Base-by-base conservation (phyloP, 2,888 invertebrate genomes). In the Himalopsyche japonica region DNA sequence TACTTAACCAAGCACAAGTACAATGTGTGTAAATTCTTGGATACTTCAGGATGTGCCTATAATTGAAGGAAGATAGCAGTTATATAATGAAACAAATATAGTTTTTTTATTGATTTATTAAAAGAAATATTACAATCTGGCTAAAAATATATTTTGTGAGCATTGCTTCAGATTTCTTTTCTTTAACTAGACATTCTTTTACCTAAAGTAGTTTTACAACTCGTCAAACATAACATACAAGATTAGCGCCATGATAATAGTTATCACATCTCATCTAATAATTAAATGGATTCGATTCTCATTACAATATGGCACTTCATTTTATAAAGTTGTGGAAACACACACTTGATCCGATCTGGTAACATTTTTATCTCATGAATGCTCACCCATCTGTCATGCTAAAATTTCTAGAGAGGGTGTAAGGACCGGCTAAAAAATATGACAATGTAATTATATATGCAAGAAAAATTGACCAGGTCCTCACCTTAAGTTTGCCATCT, bases 141-240 rank as follows among this genome's bases (percentile, higher is more conserved):
- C 77, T 49, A 78, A 82, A 70, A 82, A 82, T 82, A 82, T 78
- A 82, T 37, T 82, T 47, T 49, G 78, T 82, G 77, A 82, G 82
- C 82, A 82, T 37, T 82, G 82, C 82, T 82, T 82, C 78, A 78
- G 82, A 70, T 70, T 12, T 43, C 43, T 64, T 20, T 57, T 57
- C 10, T 5, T 57, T 57, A 20, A 57, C 20, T 70, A 12, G 30
- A 70, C 70, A 70, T 70, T 30, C 70, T 15, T 70, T 70, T 70
- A 70, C 27, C 70, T 70, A 70, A 24, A 70, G 30, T 70, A 30
- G n/a, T 57, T 57, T 57, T 24, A 57, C 24, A 57, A 57, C 57
- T 57, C 24, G 57, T 57, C 70, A 70, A 70, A 70, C 70, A 30
- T 70, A 30, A 70, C 57, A 57, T 8, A 49, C 49, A 49, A 27